A percentile compares a stretch with the other conserved stretches of the same genome.
phyloP scores from a whole-genome alignment of 2,888 invertebrate genomes.

The Eupithecia insigniata region DNA sequence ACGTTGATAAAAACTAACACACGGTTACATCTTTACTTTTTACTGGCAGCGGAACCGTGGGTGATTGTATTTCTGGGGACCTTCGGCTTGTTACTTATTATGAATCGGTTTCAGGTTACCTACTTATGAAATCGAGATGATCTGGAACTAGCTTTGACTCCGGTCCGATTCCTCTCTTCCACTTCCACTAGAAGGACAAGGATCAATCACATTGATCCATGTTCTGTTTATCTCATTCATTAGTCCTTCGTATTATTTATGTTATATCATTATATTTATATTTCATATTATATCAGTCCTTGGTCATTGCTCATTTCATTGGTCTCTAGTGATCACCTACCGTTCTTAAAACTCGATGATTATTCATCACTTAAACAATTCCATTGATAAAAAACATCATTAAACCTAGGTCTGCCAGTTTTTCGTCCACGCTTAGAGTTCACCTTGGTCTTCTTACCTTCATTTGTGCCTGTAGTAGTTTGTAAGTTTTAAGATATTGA shows the following conservation, averaged over 20 bases:
- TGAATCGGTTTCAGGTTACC: not conserved
- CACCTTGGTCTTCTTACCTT: not conserved
- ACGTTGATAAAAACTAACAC: constrained; percentile 24
- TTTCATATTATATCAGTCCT: not conserved
- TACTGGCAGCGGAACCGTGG: constrained; percentile 34
- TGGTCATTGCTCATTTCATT: not conserved
- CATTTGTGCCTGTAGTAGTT: too few species aligned
- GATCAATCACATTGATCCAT: not conserved
- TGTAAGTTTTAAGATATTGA: not conserved
- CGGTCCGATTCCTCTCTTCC: not conserved
- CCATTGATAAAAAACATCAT: not conserved
- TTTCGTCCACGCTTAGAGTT: not conserved
- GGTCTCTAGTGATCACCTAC: not conserved
- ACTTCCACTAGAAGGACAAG: too few species aligned
- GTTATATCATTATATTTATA: not conserved
- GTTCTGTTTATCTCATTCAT: not conserved
- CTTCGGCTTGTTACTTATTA: constrained; percentile 46
- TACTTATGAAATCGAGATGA: constrained; percentile 1
- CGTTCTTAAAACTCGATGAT: not conserved
- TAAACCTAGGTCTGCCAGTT: not conserved
- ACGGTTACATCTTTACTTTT: constrained; percentile 30
- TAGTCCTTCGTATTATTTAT: too few species aligned
- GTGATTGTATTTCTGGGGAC: constrained; percentile 46
- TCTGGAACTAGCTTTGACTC: not conserved
- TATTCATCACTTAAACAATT: not conserved